Base-by-base conservation (phyloP, 2,888 invertebrate species). In the Drosophila recens region DNA sequence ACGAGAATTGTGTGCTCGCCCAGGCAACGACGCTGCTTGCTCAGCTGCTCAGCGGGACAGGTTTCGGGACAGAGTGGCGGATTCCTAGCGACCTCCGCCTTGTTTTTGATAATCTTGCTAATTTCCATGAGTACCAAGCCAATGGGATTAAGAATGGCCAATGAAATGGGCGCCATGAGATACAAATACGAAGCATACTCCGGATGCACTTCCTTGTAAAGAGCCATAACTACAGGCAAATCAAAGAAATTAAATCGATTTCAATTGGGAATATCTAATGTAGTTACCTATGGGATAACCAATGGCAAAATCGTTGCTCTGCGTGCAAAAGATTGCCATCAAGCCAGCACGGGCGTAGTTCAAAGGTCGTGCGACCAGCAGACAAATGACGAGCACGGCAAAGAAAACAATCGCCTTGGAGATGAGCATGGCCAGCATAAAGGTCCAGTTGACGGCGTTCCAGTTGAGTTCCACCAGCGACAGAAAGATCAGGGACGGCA, bases 301-400 rank as follows among this genome's bases (percentile, higher is more conserved):
- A 82, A 99, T 95, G 20, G 99, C 98, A 93, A 99, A 98, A 93
- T 99, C 99, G 94, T 99, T 99, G 91, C 98, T 98, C 92, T 98
- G 98, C 0, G 98, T 98, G 84, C 97, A 96, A 92, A 98, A 98
- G 89, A 99, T 98, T 17, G 97, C 97, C 94, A 97, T 97, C 67
- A 99, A 94, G 13, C 98, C 98, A 48, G 98, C 97, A 88, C 96
- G 95, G 4, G 97, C 97, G 77, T 96, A 94, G 92, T 97, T 96
- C 17, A 96, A 91, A 6, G 97, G 97, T 90, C 96, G 95, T n/a
- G 95, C 95, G 45, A 97, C 95, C 46, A 98, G 91, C 70, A 98
- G 90, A 3, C 97, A 96, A 33, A 98, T 94, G 46, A 96, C 91
- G 53, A 96, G 94, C 15, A 98, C 98, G 67, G 94, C 93, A 87